Percentiles rank a stretch among this genome's conserved stretches.
These are phyloP conservation scores for Pachyramphus minor DNA, from an alignment of 2,113 vertebrate genomes.

Conservation along the genomic window DNA sequence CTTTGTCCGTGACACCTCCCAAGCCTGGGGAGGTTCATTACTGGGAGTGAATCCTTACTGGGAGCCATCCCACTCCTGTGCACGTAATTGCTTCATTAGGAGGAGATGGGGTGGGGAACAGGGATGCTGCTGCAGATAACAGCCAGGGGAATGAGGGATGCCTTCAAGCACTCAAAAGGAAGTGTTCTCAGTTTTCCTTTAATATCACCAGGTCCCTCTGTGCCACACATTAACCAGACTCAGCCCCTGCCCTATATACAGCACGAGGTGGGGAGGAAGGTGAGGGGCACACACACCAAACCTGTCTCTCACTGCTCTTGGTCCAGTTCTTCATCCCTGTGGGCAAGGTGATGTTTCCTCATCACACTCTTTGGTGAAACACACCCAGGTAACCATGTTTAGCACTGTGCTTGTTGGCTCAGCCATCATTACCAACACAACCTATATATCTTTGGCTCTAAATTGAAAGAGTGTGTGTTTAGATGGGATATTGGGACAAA, in stretches of 20 bases:
- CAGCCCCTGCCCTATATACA: not conserved
- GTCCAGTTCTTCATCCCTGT: not conserved
- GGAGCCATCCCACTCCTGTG: not conserved
- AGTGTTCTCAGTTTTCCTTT: not conserved
- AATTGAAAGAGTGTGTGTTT: not conserved
- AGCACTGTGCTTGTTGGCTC: not conserved
- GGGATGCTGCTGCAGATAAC: not conserved
- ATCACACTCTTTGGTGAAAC: not conserved
- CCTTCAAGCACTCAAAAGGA: not conserved
- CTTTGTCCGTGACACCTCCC: not conserved
- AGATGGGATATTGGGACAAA: not conserved
- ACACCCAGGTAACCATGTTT: accelerated
- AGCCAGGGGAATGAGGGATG: not conserved
- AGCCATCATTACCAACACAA: accelerated
- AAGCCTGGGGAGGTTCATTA: not conserved
- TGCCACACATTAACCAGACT: not conserved
- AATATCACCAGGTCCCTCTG: not conserved
- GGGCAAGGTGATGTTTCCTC: accelerated
- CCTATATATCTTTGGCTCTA: accelerated
- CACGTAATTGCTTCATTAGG: not conserved
- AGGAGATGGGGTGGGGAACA: not conserved
- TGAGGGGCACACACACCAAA: not conserved
- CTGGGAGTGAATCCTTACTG: not conserved
- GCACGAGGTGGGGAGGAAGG: not conserved
- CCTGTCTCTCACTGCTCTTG: not conserved